These are phyloP conservation scores for Leucophenga maculata DNA, from an alignment of 2,888 invertebrate species.

Conservation along the genomic window DNA sequence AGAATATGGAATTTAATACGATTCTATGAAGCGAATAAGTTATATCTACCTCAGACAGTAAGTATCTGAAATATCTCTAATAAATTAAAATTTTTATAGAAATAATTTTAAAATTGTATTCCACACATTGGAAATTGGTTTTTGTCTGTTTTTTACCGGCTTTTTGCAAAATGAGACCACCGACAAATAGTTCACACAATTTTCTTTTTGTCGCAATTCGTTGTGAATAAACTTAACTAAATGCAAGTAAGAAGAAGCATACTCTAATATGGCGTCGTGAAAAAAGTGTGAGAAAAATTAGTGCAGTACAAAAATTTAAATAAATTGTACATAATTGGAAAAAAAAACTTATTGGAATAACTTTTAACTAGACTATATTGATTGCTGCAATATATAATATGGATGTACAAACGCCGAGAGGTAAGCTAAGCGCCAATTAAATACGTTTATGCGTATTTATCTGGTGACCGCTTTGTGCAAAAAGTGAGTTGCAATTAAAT, in stretches of 20 bases:
- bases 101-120: no score
- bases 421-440: conserved; percentile 26
- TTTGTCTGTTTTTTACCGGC: no score
- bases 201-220: no score
- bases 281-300: conserved; percentile 43
- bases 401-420: conserved; percentile 57
- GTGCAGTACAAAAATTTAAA: conserved; percentile 40
- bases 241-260: not conserved
- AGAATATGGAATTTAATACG: no score
- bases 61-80: no score
- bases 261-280: conserved; percentile 51
- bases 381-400: conserved; percentile 40
- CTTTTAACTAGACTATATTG: conserved; percentile 9
- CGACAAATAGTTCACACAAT: no score
- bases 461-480: conserved; percentile 26
- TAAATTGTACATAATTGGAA: conserved; percentile 41
- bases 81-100: no score
- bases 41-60: no score
- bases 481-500: not conserved
- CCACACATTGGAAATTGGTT: no score
- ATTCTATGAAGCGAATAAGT: no score
- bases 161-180: no score
- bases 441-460: not conserved
- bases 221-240: no score
- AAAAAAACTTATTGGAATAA: conserved; percentile 32